These are phyloP conservation scores for Drosophila funebris DNA, from an alignment of 1,140 invertebrate species.

Conservation along the genomic window DNA sequence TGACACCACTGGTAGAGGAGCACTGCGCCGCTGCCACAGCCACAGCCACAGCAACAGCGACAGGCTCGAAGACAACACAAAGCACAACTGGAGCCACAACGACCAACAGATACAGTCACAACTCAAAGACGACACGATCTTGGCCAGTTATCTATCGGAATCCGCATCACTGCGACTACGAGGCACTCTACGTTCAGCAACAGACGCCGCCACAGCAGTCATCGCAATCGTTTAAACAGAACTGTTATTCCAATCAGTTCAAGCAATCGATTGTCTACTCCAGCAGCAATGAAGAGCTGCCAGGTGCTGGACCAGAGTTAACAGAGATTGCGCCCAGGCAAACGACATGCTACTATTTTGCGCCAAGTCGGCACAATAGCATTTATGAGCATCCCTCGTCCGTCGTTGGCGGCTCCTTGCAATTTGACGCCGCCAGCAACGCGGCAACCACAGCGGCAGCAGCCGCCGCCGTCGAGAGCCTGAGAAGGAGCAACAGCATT, in stretches of 20 bases:
- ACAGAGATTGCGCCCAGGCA: slow-evolving; percentile 42
- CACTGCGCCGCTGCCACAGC: slow-evolving; percentile 40
- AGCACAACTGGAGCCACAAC: no score
- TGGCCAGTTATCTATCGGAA: slow-evolving; percentile 83
- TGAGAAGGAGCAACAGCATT: slow-evolving; percentile 78
- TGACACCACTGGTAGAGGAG: slow-evolving; percentile 67
- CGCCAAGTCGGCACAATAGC: slow-evolving; percentile 78
- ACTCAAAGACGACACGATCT: slow-evolving; percentile 81
- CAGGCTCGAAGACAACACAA: no score
- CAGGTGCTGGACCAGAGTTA: slow-evolving; percentile 34
- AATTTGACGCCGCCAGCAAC: slow-evolving; percentile 63
- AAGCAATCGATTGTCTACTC: slow-evolving; percentile 80
- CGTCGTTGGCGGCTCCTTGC: slow-evolving; percentile 76
- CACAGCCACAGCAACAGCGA: neutral
- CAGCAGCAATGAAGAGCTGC: slow-evolving; percentile 78
- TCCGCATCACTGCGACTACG: slow-evolving; percentile 82
- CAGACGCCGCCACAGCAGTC: slow-evolving; percentile 41
- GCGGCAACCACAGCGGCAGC: slow-evolving; percentile 74
- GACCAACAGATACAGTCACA: slow-evolving; percentile 73
- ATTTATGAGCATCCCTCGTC: slow-evolving; percentile 83
- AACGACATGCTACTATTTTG: slow-evolving; percentile 80
- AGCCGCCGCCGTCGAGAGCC: slow-evolving; percentile 74
- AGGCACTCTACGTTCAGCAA: slow-evolving; percentile 79
- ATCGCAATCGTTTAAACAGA: slow-evolving; percentile 70
- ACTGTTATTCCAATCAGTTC: slow-evolving; percentile 82